Evolutionary conservation across 2,797 vertebrate genomes (phyloP), one percentile per base, ranked within the genome.

Genomic region (Coendou prehensilis): DNA sequence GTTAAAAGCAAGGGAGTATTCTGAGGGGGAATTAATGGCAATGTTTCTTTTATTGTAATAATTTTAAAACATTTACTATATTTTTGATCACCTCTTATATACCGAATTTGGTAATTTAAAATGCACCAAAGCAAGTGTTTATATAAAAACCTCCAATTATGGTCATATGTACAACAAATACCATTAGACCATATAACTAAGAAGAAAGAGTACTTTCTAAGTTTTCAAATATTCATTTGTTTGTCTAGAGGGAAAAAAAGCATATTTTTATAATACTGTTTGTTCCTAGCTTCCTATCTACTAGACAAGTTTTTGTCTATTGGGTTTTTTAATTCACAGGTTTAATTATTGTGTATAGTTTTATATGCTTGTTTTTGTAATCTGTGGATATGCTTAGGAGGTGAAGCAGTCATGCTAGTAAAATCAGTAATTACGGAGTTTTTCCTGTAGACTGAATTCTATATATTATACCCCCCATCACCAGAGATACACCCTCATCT

Each of bases 21-120:
- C 3, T n/a, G 6, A n/a, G 64, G 33, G 33, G 69, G 69, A 41
- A 73, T 73, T 73, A 45, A 73, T 73, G 20, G 22, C 4, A 73
- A 73, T 45, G 37, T 45, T 45, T 73, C 22, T 71, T 73, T 45
- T 73, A 73, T 2, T 73, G 4, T 23, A 73, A 26, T 71, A 71
- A 71, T 73, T 73, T 45, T 23, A 23, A 73, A 45, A 45, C 37
- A 45, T 73, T 73, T 45, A 23, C 9, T 22, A 73, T 13, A 73
- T 41, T 23, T 73, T 71, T 73, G 7, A 73, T 45, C 37, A 41
- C 37, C 9, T 13, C 37, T 73, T 41, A 4, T 37, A 89, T 63
- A 79, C 37, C 89, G 50, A 88, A 2, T 87, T 94, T 94, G 57
- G 28, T 84, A 76, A 87, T 57, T 17, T 89, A 18, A 97, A 97